Base-by-base conservation (phyloP, 2,797 vertebrate species). In the Xerus rutilus region DNA sequence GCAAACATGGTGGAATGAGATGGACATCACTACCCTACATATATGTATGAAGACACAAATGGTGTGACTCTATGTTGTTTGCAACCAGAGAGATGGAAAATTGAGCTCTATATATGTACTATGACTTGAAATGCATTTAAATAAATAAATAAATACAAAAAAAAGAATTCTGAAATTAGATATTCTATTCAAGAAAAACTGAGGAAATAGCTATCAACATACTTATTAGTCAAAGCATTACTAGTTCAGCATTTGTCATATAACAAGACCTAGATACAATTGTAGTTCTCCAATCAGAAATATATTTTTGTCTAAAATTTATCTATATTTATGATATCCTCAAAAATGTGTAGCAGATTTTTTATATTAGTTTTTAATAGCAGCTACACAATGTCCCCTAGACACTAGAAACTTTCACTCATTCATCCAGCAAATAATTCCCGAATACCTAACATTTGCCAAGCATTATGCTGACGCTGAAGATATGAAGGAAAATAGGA, bases 161-260 rank as follows among this genome's bases (percentile, higher is more conserved):
- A 54, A 54, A 18, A 20, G 52, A 54, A 54, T 54, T 15, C 18
- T 54, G 35, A 95, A 79, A 39, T 32, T 49, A 64, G 54, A 92
- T 20, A 18, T 49, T 93, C 17, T 47, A 62, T 62, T 90, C 25
- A 82, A 84, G 25, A 94, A 76, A 88, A 86, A 28, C 45, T 88
- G 18, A 96, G 39, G 45, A 96, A 90, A 12, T 11, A 91, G 32
- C 39, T 17, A 35, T 94, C 21, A 67, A 77, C 13, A 72, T 77
- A 93, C 15, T 92, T 30, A 87, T n/a, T 1, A 14, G 21, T 49
- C 54, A 95, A 90, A 96, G 23, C 49, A 57, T 45, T 88, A 90
- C 21, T 76, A 76, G 43, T 49, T 25, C 69, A 43, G 30, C 35
- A 90, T 77, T 35, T 92, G 35, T 73, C 49, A 78, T 49, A 81